Base-by-base conservation (phyloP, 2,797 vertebrate species). In the Trematomus bernacchii region DNA sequence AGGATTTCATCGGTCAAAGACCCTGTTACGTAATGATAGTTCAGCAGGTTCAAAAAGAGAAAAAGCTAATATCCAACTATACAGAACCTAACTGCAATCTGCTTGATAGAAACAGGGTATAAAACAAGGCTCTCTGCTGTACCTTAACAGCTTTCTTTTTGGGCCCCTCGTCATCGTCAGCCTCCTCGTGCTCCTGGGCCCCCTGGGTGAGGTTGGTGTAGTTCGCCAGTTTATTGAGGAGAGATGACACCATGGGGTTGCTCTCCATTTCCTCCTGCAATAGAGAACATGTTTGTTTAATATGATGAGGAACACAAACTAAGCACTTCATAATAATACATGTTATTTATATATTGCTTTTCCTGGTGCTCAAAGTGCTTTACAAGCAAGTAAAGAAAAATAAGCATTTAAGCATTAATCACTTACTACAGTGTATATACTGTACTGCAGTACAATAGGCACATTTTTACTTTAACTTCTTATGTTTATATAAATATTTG, bases 231-330 rank as follows among this genome's bases (percentile, higher is more conserved):
- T 98, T 99, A 88, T 96, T 97, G 86, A 99, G 96, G 75, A 99
- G 96, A 0, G 98, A 98, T 3, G 98, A 97, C 87, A 99, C 98
- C 98, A 99, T 98, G 82, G 98, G 98, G 86, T 98, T 97, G 87
- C 97, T 99, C 89, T 99, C 98, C 97, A 99, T 98, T 89, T 99
- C 98, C 78, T 99, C 98, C 98, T 99, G 91, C 90, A 87, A 62
- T n/a, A 10, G 76, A 79, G 14, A 72, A n/a, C 63, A 10, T 1
- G 11, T 18, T 55, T 37, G 11, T 74, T 67, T 15, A 51, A 55
- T 13, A 58, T 27, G 23, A 1, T 57, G 30, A 11, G 1, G 12
- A 33, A 47, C 4, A 52, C 3, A 51, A 18, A 51, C 7, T 16
- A 10, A 58, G 33, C 33, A 37, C 33, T 37, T 37, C 5, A 27